These are phyloP conservation scores for Drosophila pegasa DNA, from an alignment of 2,888 invertebrate species.

Conservation along the genomic window DNA sequence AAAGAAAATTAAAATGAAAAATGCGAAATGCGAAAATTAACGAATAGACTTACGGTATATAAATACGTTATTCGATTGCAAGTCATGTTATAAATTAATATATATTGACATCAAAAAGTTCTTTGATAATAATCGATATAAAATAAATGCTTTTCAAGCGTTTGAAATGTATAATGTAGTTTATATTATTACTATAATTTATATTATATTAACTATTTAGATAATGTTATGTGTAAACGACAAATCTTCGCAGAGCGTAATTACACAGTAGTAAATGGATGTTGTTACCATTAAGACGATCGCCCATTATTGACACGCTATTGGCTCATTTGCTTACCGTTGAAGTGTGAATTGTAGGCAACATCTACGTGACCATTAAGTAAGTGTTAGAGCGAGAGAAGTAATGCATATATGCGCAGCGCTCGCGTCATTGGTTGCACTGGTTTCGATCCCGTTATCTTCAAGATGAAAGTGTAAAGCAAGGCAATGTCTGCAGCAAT, in stretches of 20 bases:
- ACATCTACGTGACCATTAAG: too few relatives aligned
- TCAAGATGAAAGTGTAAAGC: background rate
- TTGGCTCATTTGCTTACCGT: background rate
- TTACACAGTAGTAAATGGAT: background rate
- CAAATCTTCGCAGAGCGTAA: background rate
- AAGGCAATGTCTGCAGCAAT: background rate
- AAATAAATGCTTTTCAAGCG: conserved; percentile 63
- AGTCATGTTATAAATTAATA: conserved; percentile 55
- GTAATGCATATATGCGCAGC: background rate
- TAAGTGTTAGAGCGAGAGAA: background rate
- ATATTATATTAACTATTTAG: background rate
- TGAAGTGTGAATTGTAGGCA: background rate
- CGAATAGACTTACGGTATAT: conserved; percentile 22
- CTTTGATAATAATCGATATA: conserved; percentile 65
- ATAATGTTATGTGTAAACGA: background rate
- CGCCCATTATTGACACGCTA: background rate
- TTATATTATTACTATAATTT: background rate
- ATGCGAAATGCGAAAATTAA: conserved; percentile 8
- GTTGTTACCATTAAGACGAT: background rate
- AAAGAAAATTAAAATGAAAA: conserved; percentile 16
- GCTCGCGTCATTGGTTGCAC: background rate
- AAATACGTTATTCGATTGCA: conserved; percentile 37
- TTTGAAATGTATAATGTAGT: conserved; percentile 35
- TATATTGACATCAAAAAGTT: conserved; percentile 41
- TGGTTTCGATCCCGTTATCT: background rate